Evolutionary conservation across 2,797 vertebrate genomes (phyloP).

Genomic region (Bothrops alternatus): DNA sequence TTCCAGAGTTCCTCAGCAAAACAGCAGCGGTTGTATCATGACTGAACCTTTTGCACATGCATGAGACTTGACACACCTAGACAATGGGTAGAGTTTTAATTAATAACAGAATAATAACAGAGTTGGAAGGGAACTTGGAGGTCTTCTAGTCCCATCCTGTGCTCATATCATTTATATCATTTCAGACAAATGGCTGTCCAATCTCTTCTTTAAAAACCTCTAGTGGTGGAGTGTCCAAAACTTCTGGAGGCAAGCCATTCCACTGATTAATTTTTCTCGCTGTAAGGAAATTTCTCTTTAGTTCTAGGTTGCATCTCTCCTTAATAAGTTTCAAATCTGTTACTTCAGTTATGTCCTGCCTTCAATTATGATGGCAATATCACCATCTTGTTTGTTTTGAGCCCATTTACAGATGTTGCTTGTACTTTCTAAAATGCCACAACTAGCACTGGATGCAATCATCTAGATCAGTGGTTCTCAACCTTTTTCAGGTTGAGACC

Average conservation of each 20-base stretch:
- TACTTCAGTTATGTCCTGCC: not conserved
- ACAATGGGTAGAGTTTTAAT: not conserved
- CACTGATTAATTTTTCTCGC: not conserved
- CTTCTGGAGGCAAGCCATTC: not conserved
- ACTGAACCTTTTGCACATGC: not conserved
- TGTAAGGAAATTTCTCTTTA: not conserved
- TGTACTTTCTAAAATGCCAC: not conserved
- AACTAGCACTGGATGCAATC: not conserved
- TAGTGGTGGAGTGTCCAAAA: not conserved
- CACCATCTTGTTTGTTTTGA: not conserved
- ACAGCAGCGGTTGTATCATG: not conserved
- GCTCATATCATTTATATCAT: not conserved
- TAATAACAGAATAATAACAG: not conserved
- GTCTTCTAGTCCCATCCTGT: not conserved
- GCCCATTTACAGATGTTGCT: not conserved
- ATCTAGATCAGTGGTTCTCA: too few species aligned
- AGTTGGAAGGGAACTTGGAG: not conserved
- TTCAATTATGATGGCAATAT: not conserved
- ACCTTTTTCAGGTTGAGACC: too few species aligned
- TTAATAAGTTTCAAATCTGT: not conserved
- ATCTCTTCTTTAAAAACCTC: not conserved
- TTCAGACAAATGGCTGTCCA: not conserved
- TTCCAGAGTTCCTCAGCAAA: not conserved
- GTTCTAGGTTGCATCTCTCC: not conserved
- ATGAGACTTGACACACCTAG: not conserved